A percentile compares a stretch with the other conserved stretches of the same genome.
Evolutionary conservation across 2,797 vertebrate genomes (phyloP).

Genomic region (Choloepus didactylus): DNA sequence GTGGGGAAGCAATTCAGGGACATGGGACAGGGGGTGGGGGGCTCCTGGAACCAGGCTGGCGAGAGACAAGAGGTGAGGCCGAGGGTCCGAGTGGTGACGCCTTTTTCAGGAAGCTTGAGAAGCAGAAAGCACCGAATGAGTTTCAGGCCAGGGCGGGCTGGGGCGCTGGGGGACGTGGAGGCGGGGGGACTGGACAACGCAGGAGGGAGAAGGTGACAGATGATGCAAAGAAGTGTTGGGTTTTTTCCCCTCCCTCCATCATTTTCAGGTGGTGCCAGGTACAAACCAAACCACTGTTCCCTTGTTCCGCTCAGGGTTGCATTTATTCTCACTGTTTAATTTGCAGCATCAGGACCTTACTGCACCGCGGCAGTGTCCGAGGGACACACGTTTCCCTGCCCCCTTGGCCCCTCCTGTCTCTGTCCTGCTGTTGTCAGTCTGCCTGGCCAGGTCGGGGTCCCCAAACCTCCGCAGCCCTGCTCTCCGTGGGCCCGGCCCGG

Average conservation of each 20-base stretch:
- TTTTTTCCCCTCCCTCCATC: not conserved
- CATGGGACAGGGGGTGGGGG: not conserved
- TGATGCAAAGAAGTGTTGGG: fast-evolving
- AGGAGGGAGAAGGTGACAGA: not conserved
- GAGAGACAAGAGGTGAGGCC: no score
- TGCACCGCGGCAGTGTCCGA: fast-evolving
- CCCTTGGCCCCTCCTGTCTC: not conserved
- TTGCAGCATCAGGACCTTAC: not conserved
- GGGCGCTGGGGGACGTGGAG: not conserved
- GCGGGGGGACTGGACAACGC: fast-evolving
- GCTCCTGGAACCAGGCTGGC: not conserved
- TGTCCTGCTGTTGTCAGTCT: not conserved
- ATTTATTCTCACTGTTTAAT: not conserved
- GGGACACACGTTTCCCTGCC: not conserved
- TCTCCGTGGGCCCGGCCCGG: not conserved
- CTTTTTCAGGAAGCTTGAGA: not conserved
- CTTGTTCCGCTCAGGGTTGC: not conserved
- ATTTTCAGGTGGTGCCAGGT: not conserved
- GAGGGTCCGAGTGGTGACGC: not conserved
- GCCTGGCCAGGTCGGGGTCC: not conserved
- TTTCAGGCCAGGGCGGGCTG: not conserved
- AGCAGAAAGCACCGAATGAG: not conserved
- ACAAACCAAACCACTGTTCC: not conserved
- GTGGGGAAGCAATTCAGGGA: not conserved
- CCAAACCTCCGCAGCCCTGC: not conserved